Evolutionary conservation across 2,797 vertebrate species (phyloP).

Genomic region (Xenops minutus): DNA sequence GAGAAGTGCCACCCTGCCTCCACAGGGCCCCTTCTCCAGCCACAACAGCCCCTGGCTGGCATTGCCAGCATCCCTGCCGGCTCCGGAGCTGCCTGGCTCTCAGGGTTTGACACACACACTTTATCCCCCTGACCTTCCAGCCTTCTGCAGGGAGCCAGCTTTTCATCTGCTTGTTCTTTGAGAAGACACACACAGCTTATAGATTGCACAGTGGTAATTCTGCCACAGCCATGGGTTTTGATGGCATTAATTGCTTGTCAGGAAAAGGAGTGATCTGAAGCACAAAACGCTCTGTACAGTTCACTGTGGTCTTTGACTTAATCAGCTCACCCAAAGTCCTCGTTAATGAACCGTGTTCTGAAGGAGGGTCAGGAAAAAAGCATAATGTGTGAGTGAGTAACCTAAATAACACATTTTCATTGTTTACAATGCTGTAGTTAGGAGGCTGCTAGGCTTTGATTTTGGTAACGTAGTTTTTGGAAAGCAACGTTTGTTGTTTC

Average conservation of each 20-base stretch:
- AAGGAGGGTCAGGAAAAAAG: background rate
- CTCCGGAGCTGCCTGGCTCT: background rate
- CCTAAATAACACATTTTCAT: background rate
- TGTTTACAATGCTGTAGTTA: background rate
- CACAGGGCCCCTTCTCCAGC: background rate
- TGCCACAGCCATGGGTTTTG: background rate
- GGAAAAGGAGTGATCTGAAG: background rate
- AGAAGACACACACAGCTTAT: background rate
- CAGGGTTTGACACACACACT: background rate
- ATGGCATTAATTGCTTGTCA: background rate
- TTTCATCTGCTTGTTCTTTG: background rate
- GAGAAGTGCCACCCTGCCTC: background rate
- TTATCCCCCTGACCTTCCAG: too few relatives aligned
- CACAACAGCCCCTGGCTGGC: background rate
- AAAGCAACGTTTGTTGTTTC: background rate
- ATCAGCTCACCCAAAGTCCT: background rate
- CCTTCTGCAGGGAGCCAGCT: background rate
- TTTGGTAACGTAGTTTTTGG: background rate
- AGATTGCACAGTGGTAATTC: background rate
- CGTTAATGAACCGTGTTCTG: fast-evolving
- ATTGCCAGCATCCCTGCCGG: background rate
- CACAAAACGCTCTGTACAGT: background rate
- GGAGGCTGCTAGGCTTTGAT: background rate
- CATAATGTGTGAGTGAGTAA: background rate
- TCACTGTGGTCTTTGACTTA: background rate